Evolutionary conservation across 2,888 invertebrate genomes (phyloP).

Genomic region (Melieria omissa): DNA sequence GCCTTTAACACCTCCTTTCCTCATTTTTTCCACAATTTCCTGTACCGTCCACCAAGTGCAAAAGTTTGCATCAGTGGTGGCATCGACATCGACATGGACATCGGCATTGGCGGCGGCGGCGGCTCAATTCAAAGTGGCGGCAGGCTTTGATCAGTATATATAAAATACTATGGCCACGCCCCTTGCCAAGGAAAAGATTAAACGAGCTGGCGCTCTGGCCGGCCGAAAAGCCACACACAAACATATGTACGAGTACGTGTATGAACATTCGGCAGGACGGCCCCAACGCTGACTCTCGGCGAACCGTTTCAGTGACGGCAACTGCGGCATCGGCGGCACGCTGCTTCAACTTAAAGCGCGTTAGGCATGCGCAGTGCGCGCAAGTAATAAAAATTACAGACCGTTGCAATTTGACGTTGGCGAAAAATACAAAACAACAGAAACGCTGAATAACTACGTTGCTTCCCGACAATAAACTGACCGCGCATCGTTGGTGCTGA

Average conservation of each 20-base stretch:
- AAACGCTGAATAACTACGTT: neutral
- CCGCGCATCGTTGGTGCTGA: neutral
- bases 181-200: slow-evolving; percentile 63
- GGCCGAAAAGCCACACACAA: slow-evolving; percentile 1
- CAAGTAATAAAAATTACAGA: slow-evolving; percentile 55
- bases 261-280: neutral
- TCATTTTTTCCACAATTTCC: too few relatives aligned
- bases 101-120: slow-evolving; percentile 13
- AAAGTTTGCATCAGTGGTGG: too few relatives aligned
- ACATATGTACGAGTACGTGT: neutral
- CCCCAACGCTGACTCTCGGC: too few relatives aligned
- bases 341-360: slow-evolving; percentile 41
- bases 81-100: too few relatives aligned
- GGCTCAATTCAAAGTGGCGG: slow-evolving; percentile 62
- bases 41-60: too few relatives aligned
- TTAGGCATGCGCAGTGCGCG: slow-evolving; percentile 46
- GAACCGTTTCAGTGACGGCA: too few relatives aligned
- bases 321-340: too few relatives aligned
- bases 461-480: neutral
- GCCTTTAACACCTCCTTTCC: too few relatives aligned
- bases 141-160: slow-evolving; percentile 65
- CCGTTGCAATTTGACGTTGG: slow-evolving; percentile 55
- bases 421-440: slow-evolving; percentile 15
- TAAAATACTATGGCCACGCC: slow-evolving; percentile 67
- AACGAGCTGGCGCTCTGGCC: slow-evolving; percentile 66